Base-by-base conservation (phyloP, 2,113 vertebrate genomes). In the Trogon surrucura region DNA sequence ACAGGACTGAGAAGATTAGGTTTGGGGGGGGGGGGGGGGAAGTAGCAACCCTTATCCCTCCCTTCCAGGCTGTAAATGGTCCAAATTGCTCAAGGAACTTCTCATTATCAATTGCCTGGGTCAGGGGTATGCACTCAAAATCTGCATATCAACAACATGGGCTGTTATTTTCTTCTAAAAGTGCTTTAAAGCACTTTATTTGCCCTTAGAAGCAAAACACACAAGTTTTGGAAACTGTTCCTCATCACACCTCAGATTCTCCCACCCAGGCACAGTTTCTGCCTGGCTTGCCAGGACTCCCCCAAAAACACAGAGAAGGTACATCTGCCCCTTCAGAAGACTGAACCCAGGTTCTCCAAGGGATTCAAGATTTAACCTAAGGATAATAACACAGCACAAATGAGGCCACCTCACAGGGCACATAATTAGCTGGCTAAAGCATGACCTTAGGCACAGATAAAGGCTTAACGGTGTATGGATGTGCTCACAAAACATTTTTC, bases 291-390 rank as follows among this genome's bases (percentile, higher is more conserved):
- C 25, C 38, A 75, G 53, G 27, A 54, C 18, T 62, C 3, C 9
- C 32, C 19, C 4, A 12, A 60, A 91, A 73, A 1, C 18, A 71
- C 44, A 50, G 77, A 80, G 62, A 80, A 77, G 29, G 23, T 20
- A 65, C 2, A 0, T 38, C 26, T 58, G 1, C 4, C 5, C 4
- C 10, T 77, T 44, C 0, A 0, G 50, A 79, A 32, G 47, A n/a
- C 19, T 26, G 38, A 65, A 15, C 20, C 18, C 29, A 60, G 27
- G 48, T 19, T 38, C 44, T 75, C 62, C 64, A 57, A 3, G 0
- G 34, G 14, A 3, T 44, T 90, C 16, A 60, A 72, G 62, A 61
- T 77, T 90, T 83, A 92, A 60, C n/a, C n/a, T 44, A 36, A 62
- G 30, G 30, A 74, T 21, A 84, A 54, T 12, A 78, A 50, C 17